Evolutionary conservation across 2,888 invertebrate species (phyloP).

Genomic region (Acanthoscelides obtectus): DNA sequence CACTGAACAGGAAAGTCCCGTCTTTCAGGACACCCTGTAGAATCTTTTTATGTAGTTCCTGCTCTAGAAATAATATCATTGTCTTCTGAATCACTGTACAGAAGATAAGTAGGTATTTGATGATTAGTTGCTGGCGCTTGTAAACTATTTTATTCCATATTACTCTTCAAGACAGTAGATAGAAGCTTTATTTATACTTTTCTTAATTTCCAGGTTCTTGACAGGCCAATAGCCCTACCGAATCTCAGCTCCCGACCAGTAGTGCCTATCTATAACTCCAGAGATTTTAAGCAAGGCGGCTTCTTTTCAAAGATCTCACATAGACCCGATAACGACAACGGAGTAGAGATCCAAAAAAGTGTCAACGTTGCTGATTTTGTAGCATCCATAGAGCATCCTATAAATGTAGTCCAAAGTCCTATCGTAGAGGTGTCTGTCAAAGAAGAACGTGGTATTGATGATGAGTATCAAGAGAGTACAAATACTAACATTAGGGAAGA

Average conservation of each 20-base stretch:
- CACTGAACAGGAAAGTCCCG: no score
- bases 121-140: no score
- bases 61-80: no score
- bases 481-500: background rate
- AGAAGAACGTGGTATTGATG: conserved; percentile 16
- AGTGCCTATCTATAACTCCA: conserved; percentile 50
- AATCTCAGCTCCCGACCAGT: conserved; percentile 53
- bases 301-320: conserved; percentile 7
- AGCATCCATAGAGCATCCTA: conserved; percentile 68
- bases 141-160: no score
- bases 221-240: conserved; percentile 56
- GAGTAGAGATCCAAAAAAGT: conserved; percentile 59
- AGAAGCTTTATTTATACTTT: no score
- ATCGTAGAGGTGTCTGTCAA: conserved; percentile 56
- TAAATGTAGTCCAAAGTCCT: conserved; percentile 66
- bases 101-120: no score
- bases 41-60: no score
- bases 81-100: no score
- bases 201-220: background rate
- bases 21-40: no score
- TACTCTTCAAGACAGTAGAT: no score
- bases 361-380: conserved; percentile 64
- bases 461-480: background rate
- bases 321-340: conserved; percentile 24
- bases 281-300: conserved; percentile 51